Evolutionary conservation across 2,888 invertebrate species (phyloP), one percentile per base, ranked within the genome.

Genomic region (Pasiphila rectangulata): DNA sequence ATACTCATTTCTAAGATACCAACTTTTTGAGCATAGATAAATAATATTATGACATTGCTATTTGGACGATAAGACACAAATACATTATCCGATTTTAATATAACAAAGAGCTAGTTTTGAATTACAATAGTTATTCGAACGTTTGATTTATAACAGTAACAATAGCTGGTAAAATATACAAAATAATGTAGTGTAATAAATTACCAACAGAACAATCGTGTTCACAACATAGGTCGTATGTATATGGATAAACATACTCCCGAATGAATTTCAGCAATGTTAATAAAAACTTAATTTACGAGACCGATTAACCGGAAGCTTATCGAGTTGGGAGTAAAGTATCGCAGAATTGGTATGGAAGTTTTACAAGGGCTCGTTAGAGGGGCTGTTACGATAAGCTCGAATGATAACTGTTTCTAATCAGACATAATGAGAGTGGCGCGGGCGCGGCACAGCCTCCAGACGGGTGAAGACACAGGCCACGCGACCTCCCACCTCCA

Each of bases 391-490:
- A 83, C 78, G 82, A 85, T 83, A 83, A 83, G 83, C 80, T 75
- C 74, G 72, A 70, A 71, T 83, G 83, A 86, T 87, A 83, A 85
- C 84, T 78, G 82, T 79, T 85, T 80, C 83, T 83, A 84, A 83
- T 84, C 83, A 80, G 78, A 75, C 73, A 72, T 81, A 82, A 84
- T 82, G 79, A 78, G 73, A 70, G 69, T 67, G 56, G 56, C 61
- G 46, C 46, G 25, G 27, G 43, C 51, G 37, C 54, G 49, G 52
- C 48, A 40, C 48, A 40, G 50, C 30, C 40, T 17, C 43, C 9
- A 27, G 46, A 46, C 40, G 36, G 52, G 34, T 39, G 38, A 19
- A 75, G 78, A 75, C 72, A 66, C 67, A 64, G 63, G 61, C 32
- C 42, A 41, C 49, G 50, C 51, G 54, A 46, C 56, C 58, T 56